Evolutionary conservation across 2,113 vertebrate species (phyloP).

Genomic region (Agapornis roseicollis): DNA sequence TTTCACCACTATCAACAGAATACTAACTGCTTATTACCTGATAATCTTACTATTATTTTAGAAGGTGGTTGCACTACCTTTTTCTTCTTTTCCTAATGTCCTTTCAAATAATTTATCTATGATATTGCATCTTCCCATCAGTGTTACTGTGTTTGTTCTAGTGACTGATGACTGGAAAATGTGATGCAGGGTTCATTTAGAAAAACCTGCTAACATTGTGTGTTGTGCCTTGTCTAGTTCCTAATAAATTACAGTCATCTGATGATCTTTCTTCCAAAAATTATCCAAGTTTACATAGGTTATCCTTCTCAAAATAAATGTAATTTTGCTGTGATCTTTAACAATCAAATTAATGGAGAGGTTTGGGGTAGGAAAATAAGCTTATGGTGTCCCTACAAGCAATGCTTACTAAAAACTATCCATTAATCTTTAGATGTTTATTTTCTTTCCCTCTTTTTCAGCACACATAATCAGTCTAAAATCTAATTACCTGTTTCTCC

Average conservation of each 20-base stretch:
- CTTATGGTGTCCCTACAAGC: conserved; percentile 35
- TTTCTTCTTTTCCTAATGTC: neutral
- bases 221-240: neutral
- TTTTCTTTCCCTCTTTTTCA: conserved; percentile 63
- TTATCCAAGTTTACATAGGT: conserved; percentile 1
- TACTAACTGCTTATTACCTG: neutral
- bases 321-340: conserved; percentile 61
- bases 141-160: neutral
- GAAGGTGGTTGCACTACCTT: neutral
- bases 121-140: neutral
- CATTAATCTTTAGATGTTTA: conserved; percentile 51
- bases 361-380: conserved; percentile 7
- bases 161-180: neutral
- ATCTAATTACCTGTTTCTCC: conserved; percentile 50
- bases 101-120: neutral
- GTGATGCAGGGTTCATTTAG: neutral
- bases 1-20: neutral
- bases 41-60: neutral
- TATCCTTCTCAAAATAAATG: conserved; percentile 21
- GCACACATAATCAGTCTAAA: conserved; percentile 45
- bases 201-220: neutral
- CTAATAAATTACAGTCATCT: neutral
- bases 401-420: conserved; percentile 6
- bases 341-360: conserved; percentile 40
- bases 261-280: neutral